These are phyloP conservation scores for Cassiopea andromeda DNA, from an alignment of 30 jellyfish, hydroid and myxozoan genomes.

Conservation along the genomic window DNA sequence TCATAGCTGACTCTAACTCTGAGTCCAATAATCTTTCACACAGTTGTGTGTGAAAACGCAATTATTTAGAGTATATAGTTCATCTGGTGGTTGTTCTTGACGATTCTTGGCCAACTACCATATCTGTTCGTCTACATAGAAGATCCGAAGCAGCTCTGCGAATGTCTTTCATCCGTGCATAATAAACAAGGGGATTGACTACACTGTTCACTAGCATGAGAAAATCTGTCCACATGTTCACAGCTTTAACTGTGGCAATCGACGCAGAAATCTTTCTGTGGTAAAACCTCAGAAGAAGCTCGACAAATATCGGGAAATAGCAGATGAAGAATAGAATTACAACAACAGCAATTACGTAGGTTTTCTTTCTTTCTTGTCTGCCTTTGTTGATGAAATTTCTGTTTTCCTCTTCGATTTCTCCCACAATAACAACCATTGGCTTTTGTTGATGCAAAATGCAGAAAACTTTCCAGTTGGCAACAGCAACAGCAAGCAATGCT, in stretches of 20 bases:
- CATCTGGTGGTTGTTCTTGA: not conserved
- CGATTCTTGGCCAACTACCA: not conserved
- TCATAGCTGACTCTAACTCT: too few relatives aligned
- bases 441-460: not conserved
- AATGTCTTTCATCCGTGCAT: constrained; percentile 17
- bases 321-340: constrained; percentile 12
- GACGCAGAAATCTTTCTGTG: not conserved
- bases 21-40: too few relatives aligned
- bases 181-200: constrained; percentile 29
- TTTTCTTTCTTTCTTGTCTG: constrained; percentile 9
- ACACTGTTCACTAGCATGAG: constrained; percentile 29
- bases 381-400: not conserved
- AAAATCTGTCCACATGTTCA: constrained; percentile 30
- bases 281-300: not conserved
- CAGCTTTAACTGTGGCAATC: not conserved
- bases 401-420: not conserved
- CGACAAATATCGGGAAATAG: not conserved
- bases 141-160: constrained; percentile 4
- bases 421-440: not conserved
- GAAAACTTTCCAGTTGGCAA: constrained; percentile 15
- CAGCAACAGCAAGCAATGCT: not conserved
- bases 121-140: not conserved
- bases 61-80: too few relatives aligned
- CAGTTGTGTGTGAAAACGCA: too few relatives aligned
- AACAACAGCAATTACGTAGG: constrained; percentile 1